phyloP scores from a whole-genome alignment of 2,888 invertebrate species.

The Phytoseiulus persimilis region DNA sequence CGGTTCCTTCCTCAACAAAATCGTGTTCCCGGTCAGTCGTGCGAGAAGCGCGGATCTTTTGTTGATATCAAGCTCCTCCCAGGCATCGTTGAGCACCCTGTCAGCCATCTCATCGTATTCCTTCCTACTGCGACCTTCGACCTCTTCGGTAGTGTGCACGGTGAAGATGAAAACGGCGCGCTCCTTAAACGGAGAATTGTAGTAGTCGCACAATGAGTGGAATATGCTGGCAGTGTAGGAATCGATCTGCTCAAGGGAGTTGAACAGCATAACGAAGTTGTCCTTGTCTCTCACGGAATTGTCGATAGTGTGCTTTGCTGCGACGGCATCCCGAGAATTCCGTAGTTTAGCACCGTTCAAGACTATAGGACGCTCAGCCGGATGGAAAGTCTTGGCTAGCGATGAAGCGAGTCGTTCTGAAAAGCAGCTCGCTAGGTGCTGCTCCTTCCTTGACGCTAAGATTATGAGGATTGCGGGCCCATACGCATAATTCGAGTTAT shows the following conservation, averaged over 20 bases:
- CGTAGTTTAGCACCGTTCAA: conserved; percentile 9
- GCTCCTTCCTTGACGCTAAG: background rate
- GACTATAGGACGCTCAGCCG: conserved; percentile 7
- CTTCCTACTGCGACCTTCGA: background rate
- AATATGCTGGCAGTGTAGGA: conserved; percentile 19
- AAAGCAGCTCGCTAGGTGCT: conserved; percentile 8
- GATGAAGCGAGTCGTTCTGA: conserved; percentile 10
- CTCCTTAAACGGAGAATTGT: conserved; percentile 21
- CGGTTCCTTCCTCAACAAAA: conserved; percentile 1
- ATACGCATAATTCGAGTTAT: conserved; percentile 13
- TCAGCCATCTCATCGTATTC: conserved; percentile 34
- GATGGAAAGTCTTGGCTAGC: conserved; percentile 9
- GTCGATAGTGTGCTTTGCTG: conserved; percentile 19
- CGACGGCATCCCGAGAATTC: background rate
- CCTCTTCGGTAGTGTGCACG: conserved; percentile 20
- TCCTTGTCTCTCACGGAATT: background rate
- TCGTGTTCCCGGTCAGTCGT: conserved; percentile 23
- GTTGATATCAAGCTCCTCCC: conserved; percentile 24
- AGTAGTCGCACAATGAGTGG: conserved; percentile 23
- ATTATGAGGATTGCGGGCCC: conserved; percentile 18
- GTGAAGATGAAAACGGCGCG: conserved; percentile 31
- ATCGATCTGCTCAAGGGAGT: conserved; percentile 20
- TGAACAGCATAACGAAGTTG: conserved; percentile 24
- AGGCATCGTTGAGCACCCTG: conserved; percentile 26
- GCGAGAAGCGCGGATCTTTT: background rate